Base-by-base conservation (phyloP, 1,140 invertebrate genomes). In the Lucilia sericata region DNA sequence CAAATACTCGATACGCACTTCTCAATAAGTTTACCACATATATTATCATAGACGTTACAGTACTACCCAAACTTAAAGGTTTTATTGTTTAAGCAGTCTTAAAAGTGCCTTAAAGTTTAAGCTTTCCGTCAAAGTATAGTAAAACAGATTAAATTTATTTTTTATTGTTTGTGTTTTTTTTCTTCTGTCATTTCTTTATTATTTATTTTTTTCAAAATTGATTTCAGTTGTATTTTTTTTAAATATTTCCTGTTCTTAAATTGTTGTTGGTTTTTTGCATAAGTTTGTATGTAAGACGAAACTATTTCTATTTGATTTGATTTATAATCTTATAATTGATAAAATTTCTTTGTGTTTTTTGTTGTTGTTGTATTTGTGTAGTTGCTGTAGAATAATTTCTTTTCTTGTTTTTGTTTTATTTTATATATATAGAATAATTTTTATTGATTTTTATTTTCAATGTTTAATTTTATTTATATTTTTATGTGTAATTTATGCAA, bases 311-410 rank as follows among this genome's bases (percentile, higher is more conserved):
- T 70, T 70, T 19, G 65, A 70, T 70, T 70, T 19, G n/a, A 21
- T 70, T 70, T 70, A 19, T 70, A 70, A 70, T 70, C 65, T 70
- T 70, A 70, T 70, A 70, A 70, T 70, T 70, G 65, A 70, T 70
- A 70, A 21, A 70, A 25, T 70, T 70, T 70, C n/a, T 70, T 70
- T 12, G n/a, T 70, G 19, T 70, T 70, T 70, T 65, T 19, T 65
- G 14, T 65, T 65, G 14, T 65, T 65, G 14, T 2, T n/a, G 14
- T 65, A 9, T 65, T 21, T 70, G 65, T 70, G 65, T 70, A 21
- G 65, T n/a, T 60, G 55, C 5, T 60, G 55, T 60, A 17, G 65
- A 10, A 70, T 70, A 70, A 21, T 70, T 42, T 42, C 42, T 8
- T 42, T 42, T 42, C 10, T 42, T 7, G 42, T 42, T 42, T 42